A percentile compares a stretch with the other conserved stretches of the same genome.
phyloP scores from a whole-genome alignment of 2,888 invertebrate genomes.

The Schizotus pectinicornis region DNA sequence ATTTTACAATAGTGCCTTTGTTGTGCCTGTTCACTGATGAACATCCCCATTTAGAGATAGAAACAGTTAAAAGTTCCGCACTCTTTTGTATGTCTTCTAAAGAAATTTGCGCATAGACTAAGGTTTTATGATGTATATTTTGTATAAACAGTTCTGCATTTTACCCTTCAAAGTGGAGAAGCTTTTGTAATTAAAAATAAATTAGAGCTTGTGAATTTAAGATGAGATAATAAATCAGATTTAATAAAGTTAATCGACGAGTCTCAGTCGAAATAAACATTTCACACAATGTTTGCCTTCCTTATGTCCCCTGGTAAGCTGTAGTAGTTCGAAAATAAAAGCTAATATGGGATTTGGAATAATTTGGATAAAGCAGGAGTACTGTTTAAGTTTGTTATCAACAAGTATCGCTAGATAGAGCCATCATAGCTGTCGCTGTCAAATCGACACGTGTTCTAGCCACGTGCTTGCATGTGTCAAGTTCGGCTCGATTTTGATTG shows the following conservation, averaged over 20 bases:
- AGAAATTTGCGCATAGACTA: slow-evolving; percentile 36
- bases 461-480: too few relatives aligned
- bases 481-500: too few relatives aligned
- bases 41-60: slow-evolving; percentile 20
- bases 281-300: too few relatives aligned
- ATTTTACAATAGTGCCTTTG: slow-evolving; percentile 53
- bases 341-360: too few relatives aligned
- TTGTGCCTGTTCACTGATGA: slow-evolving; percentile 34
- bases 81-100: slow-evolving; percentile 33
- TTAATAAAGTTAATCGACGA: background rate
- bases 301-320: too few relatives aligned
- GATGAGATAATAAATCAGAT: slow-evolving; percentile 42
- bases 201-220: slow-evolving; percentile 56
- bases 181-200: slow-evolving; percentile 56
- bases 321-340: too few relatives aligned
- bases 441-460: too few relatives aligned
- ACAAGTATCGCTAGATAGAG: too few relatives aligned
- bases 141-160: slow-evolving; percentile 49
- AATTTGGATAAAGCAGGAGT: too few relatives aligned
- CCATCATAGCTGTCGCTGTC: too few relatives aligned
- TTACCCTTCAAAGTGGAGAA: slow-evolving; percentile 42
- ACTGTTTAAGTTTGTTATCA: too few relatives aligned
- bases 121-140: slow-evolving; percentile 50
- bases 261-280: too few relatives aligned
- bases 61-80: slow-evolving; percentile 27